A percentile compares a stretch with the other conserved stretches of the same genome.
Evolutionary conservation across 2,888 invertebrate species (phyloP).

Genomic region (Aphodius granarius): DNA sequence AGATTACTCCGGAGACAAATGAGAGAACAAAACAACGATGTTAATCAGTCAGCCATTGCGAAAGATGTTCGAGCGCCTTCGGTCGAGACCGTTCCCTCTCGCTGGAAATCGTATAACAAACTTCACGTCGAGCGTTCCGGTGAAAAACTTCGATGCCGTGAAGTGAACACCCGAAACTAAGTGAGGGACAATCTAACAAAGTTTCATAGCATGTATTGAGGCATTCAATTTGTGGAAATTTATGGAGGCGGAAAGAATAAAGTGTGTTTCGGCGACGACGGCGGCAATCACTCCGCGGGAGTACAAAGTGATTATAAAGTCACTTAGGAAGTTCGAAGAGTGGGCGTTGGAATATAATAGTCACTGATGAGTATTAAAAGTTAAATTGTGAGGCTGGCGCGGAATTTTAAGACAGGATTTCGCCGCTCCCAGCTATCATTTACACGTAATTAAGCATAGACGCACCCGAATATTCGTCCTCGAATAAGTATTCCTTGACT

Average conservation of each 20-base stretch:
- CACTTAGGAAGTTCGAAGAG: background rate
- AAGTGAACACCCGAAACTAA: background rate
- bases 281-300: background rate
- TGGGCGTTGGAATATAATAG: background rate
- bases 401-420: background rate
- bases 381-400: background rate
- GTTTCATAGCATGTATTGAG: slow-evolving; percentile 11
- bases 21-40: slow-evolving; percentile 42
- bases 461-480: background rate
- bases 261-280: slow-evolving; percentile 3
- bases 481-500: background rate
- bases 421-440: background rate
- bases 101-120: background rate
- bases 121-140: background rate
- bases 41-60: slow-evolving; percentile 32
- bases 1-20: slow-evolving; percentile 44
- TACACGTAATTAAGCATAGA: background rate
- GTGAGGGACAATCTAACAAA: slow-evolving; percentile 9
- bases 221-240: slow-evolving; percentile 11
- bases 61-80: background rate
- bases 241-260: slow-evolving; percentile 3
- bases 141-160: background rate
- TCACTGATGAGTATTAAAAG: background rate
- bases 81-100: background rate
- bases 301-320: background rate